Base-by-base conservation (phyloP, 2,797 vertebrate species). In the Periparus ater region DNA sequence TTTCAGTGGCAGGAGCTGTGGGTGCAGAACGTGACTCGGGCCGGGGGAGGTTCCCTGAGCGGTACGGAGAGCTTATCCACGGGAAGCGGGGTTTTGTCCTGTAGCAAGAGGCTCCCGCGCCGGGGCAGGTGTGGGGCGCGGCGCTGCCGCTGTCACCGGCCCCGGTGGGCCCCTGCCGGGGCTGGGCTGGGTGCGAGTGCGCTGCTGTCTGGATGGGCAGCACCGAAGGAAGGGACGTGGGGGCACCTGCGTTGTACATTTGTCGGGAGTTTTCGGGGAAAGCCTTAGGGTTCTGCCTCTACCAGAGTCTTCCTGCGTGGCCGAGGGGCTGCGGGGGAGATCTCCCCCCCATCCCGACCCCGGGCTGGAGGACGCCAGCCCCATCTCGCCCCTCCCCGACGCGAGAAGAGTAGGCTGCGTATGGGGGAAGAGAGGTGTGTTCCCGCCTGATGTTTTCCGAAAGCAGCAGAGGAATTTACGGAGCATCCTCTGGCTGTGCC, bases 321-420 rank as follows among this genome's bases (percentile, higher is more conserved):
- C 18, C 1, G 12, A 9, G 45, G 20, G 12, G 21, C 34, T 40
- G 67, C 7, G 5, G n/a, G 17, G 48, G 26, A 25, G 22, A 10
- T 3, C 2, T 6, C 20, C 2, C 9, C n/a, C 7, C 5, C 9
- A 9, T 34, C 26, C 44, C 2, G 8, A 27, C 7, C 22, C 18
- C 1, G 2, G 18, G 30, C 44, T 22, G n/a, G 23, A 36, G 60
- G 17, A 20, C 1, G 6, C 72, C 1, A 6, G 30, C 22, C 17
- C 17, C 1, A 0, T 36, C 32, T 29, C 2, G 2, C 21, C 36
- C 22, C 6, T 87, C 26, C 53, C 30, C 11, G n/a, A 7, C 1
- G 0, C 2, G 3, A 60, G 17, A 23, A 11, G 55, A 75, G 29
- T 7, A 0, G 15, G 42, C 38, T 32, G 63, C 4, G 0, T 47